These are phyloP conservation scores for Tachyglossus aculeatus DNA, from an alignment of 2,797 vertebrate genomes.

Conservation along the genomic window DNA sequence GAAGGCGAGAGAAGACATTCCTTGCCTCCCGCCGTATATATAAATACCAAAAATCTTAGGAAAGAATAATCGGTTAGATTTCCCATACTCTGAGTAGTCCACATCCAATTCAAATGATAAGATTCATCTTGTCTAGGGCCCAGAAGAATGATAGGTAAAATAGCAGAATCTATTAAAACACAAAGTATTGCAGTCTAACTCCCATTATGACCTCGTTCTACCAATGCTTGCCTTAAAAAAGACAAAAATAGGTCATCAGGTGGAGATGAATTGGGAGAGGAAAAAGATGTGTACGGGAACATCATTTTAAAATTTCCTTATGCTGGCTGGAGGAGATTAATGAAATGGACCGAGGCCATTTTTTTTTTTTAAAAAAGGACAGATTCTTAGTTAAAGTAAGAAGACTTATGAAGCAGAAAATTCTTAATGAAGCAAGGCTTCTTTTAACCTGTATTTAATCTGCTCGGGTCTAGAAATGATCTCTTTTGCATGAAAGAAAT, in stretches of 20 bases:
- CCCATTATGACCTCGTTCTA: conserved; percentile 63
- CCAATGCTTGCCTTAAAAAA: conserved; percentile 53
- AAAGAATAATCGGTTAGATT: not conserved
- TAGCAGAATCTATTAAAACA: conserved; percentile 44
- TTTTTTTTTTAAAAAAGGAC: not conserved
- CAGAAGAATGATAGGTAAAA: conserved; percentile 41
- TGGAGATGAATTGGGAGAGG: conserved; percentile 56
- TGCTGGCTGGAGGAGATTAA: conserved; percentile 28
- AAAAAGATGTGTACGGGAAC: conserved; percentile 45
- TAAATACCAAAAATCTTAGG: no score
- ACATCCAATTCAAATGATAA: conserved; percentile 8
- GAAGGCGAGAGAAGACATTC: no score
- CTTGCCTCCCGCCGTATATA: no score
- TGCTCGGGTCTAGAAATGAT: no score
- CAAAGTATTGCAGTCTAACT: conserved; percentile 20
- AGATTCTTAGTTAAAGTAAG: rapidly evolving
- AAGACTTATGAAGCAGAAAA: not conserved
- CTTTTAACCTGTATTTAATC: no score
- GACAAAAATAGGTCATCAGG: conserved; percentile 62
- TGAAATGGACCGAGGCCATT: conserved; percentile 36
- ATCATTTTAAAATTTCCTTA: conserved; percentile 39
- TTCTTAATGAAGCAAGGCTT: not conserved
- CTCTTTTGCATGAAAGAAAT: no score
- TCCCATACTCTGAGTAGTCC: not conserved
- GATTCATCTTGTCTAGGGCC: conserved; percentile 29